A percentile compares a stretch with the other conserved stretches of the same genome.
Evolutionary conservation across 2,797 vertebrate genomes (phyloP).

Genomic region (Cossypha heuglini): DNA sequence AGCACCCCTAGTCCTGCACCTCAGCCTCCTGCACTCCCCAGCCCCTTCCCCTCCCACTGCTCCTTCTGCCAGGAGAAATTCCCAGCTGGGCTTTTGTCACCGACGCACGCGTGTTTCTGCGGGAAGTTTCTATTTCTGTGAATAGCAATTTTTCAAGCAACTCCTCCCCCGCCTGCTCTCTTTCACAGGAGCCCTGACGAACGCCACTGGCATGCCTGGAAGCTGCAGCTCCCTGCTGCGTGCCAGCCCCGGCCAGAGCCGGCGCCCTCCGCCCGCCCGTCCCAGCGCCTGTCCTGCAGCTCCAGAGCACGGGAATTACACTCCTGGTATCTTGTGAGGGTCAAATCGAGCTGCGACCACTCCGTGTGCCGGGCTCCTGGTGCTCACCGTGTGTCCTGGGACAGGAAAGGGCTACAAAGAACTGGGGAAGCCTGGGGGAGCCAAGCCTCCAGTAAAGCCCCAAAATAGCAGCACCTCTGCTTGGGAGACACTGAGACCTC

Average conservation of each 20-base stretch:
- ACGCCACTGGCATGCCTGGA: background rate
- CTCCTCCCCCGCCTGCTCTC: background rate
- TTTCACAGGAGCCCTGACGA: conserved; percentile 4
- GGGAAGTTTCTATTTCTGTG: conserved; percentile 46
- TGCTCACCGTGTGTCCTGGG: fast-evolving
- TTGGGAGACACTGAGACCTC: background rate
- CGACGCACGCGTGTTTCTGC: background rate
- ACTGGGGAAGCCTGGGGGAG: background rate
- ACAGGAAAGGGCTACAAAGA: fast-evolving
- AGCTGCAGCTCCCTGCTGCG: background rate
- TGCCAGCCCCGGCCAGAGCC: background rate
- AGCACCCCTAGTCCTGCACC: background rate
- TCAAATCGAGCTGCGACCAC: fast-evolving
- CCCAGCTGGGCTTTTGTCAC: conserved; percentile 57
- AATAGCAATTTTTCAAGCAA: conserved; percentile 22
- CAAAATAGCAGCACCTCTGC: background rate
- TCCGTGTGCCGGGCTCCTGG: background rate
- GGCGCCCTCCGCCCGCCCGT: background rate
- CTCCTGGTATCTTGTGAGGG: fast-evolving
- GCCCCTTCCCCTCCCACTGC: background rate
- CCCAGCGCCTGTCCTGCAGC: background rate
- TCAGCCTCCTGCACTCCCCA: background rate
- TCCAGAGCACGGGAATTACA: fast-evolving
- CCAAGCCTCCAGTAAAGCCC: fast-evolving
- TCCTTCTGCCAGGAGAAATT: conserved; percentile 16